A percentile compares a stretch with the other conserved stretches of the same genome.
phyloP scores from a whole-genome alignment of 1,140 invertebrate species.

The Micrasema minimum region DNA sequence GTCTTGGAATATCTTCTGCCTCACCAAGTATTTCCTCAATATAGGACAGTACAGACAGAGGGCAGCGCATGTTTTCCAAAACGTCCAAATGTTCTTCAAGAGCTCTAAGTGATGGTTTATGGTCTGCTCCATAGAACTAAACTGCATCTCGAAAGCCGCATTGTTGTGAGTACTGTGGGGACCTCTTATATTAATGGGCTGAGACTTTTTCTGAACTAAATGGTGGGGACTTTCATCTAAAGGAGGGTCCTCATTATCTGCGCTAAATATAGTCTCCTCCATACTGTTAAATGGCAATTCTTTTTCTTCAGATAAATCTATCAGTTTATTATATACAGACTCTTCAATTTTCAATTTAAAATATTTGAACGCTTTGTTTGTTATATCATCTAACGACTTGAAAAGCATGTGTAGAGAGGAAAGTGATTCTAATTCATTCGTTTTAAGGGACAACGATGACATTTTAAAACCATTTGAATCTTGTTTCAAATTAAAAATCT shows the following conservation, averaged over 20 bases:
- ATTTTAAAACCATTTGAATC: slow-evolving; percentile 55
- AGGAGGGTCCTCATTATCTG: slow-evolving; percentile 1
- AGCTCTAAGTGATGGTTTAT: slow-evolving; percentile 56
- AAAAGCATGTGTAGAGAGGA: slow-evolving; percentile 67
- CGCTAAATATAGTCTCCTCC: slow-evolving; percentile 7
- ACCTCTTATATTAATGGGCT: slow-evolving; percentile 24
- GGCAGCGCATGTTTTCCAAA: slow-evolving; percentile 70
- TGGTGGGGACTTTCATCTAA: slow-evolving; percentile 15
- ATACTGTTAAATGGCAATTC: slow-evolving; percentile 50
- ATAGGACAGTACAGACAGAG: slow-evolving; percentile 69
- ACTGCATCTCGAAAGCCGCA: slow-evolving; percentile 34
- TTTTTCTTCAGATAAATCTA: slow-evolving; percentile 57
- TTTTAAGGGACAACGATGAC: slow-evolving; percentile 55
- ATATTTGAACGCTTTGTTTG: slow-evolving; percentile 59
- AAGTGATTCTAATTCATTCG: slow-evolving; percentile 58
- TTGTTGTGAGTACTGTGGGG: slow-evolving; percentile 36
- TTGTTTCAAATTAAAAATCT: slow-evolving; percentile 66
- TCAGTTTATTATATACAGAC: slow-evolving; percentile 56
- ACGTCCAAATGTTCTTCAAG: slow-evolving; percentile 60
- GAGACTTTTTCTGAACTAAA: slow-evolving; percentile 8
- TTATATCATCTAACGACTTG: slow-evolving; percentile 65
- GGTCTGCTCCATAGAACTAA: slow-evolving; percentile 28
- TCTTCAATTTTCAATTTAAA: slow-evolving; percentile 57
- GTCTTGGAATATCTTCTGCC: slow-evolving; percentile 56
- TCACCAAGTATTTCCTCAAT: slow-evolving; percentile 64